Conservation (phyloP, 1,140 invertebrate genomes). For the Popillia japonica region DNA sequence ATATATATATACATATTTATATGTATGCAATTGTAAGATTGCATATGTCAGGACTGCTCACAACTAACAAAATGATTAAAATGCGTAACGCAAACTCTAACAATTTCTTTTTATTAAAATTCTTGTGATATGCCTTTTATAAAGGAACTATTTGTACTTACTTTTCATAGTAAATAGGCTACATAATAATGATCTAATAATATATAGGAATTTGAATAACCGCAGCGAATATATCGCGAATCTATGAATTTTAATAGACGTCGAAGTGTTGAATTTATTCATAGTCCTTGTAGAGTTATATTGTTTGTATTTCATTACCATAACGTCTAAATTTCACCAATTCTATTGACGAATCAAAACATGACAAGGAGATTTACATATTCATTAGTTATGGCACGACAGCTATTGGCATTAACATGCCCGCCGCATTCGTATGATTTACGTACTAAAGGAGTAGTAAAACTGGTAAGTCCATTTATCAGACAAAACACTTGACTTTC, state of each 20-base stretch:
- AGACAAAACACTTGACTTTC: conserved; percentile 20
- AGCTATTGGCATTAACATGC: conserved; percentile 29
- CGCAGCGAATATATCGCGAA: background rate
- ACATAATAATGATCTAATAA: background rate
- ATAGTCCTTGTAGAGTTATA: conserved; percentile 18
- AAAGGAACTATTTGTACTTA: no score
- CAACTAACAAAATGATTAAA: no score
- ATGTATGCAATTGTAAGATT: no score
- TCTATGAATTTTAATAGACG: conserved; percentile 7
- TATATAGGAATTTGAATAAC: background rate
- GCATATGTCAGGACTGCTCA: no score
- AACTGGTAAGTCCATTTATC: conserved; percentile 19
- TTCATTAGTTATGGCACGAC: conserved; percentile 26
- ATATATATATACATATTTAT: no score
- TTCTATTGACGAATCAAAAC: conserved; percentile 32
- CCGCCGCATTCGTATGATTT: conserved; percentile 24
- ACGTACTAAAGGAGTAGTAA: conserved; percentile 26
- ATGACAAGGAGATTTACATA: conserved; percentile 26
- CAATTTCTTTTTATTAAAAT: no score
- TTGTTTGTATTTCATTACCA: conserved; percentile 30
- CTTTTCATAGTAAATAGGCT: no score
- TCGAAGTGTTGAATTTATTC: conserved; percentile 28
- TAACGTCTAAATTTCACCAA: conserved; percentile 34
- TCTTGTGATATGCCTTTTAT: no score
- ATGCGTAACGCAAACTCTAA: no score